phyloP scores from a whole-genome alignment of 2,888 invertebrate species.

The Phengaris arion region DNA sequence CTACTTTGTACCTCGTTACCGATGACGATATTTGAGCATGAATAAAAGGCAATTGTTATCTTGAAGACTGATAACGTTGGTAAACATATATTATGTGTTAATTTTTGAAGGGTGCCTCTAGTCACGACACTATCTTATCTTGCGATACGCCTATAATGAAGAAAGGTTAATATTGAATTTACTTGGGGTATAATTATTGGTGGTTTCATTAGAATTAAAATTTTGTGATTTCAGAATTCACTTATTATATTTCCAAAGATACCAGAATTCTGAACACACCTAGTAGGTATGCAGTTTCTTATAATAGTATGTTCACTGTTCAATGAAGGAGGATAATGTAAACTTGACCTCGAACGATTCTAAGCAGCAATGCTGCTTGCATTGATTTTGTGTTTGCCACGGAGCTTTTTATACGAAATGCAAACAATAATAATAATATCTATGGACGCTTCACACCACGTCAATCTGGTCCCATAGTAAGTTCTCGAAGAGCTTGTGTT shows the following conservation, averaged over 20 bases:
- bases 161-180: constrained; percentile 29
- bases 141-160: constrained; percentile 23
- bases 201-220: no score
- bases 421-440: neutral
- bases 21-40: constrained; percentile 16
- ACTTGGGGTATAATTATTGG: no score
- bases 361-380: neutral
- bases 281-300: neutral
- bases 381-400: neutral
- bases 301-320: neutral
- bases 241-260: no score
- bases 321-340: neutral
- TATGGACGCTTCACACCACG: no score
- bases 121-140: constrained; percentile 26
- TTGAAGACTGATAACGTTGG: neutral
- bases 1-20: constrained; percentile 1
- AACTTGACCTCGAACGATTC: constrained; percentile 17
- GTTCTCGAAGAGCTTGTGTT: no score
- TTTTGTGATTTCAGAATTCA: no score
- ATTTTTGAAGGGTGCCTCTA: constrained; percentile 12
- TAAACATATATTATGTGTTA: constrained; percentile 11
- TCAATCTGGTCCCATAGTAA: no score
- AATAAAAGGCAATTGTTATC: constrained; percentile 24
- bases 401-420: neutral
- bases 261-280: no score